Evolutionary conservation across 2,888 invertebrate genomes (phyloP).

Genomic region (Amphipoea oculea): DNA sequence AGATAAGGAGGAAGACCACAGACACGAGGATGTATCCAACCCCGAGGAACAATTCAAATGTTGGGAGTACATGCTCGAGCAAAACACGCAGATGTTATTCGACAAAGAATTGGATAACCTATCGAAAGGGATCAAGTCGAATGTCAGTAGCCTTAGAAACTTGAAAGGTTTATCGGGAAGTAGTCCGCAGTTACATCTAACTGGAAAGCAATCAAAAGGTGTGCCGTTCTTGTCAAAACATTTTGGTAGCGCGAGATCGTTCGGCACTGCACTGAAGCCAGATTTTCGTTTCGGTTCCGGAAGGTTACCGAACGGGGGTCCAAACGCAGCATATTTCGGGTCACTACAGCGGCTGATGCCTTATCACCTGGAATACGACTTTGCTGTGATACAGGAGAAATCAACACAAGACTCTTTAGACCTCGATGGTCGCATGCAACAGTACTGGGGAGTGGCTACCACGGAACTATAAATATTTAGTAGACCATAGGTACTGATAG

Average conservation of each 20-base stretch:
- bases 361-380: constrained; percentile 95
- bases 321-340: constrained; percentile 96
- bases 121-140: constrained; percentile 91
- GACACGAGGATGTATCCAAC: constrained; percentile 84
- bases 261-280: constrained; percentile 92
- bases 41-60: constrained; percentile 97
- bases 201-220: constrained; percentile 83
- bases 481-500: constrained; percentile 45
- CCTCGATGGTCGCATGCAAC: constrained; percentile 95
- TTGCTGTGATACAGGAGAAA: constrained; percentile 95
- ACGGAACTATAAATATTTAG: constrained; percentile 92
- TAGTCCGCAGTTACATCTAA: constrained; percentile 92
- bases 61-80: constrained; percentile 98
- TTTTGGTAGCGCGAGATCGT: constrained; percentile 95
- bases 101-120: constrained; percentile 96
- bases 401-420: constrained; percentile 94
- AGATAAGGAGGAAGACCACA: constrained; percentile 89
- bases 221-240: constrained; percentile 93
- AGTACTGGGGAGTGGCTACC: constrained; percentile 97
- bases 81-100: constrained; percentile 96
- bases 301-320: constrained; percentile 93
- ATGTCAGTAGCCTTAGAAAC: constrained; percentile 88
- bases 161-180: constrained; percentile 92
- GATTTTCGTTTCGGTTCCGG: constrained; percentile 91
- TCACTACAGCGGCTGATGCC: constrained; percentile 96